Conservation (phyloP, 2,797 vertebrate species). For the Enteromius viviparus region DNA sequence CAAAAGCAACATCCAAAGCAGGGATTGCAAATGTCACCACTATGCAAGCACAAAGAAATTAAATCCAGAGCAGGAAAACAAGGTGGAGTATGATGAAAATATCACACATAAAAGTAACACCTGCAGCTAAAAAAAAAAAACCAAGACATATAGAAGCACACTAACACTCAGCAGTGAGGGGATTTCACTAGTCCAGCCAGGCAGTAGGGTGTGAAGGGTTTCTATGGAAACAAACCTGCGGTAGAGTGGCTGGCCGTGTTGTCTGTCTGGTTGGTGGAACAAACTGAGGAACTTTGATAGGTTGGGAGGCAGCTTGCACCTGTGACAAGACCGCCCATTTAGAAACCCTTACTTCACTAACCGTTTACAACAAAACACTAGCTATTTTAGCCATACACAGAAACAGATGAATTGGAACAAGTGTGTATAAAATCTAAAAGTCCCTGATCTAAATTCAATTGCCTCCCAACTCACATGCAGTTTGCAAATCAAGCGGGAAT, state of each 20-base stretch:
- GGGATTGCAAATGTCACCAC: conserved; percentile 22
- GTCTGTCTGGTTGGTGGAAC: conserved; percentile 88
- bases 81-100: conserved; percentile 12
- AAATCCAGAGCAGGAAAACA: conserved; percentile 27
- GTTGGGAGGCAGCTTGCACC: conserved; percentile 87
- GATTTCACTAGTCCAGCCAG: conserved; percentile 49
- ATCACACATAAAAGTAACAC: conserved; percentile 27
- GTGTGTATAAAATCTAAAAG: background rate
- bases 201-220: conserved; percentile 47
- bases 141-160: conserved; percentile 43
- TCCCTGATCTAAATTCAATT: background rate
- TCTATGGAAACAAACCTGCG: conserved; percentile 79
- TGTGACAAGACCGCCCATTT: conserved; percentile 72
- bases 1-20: conserved; percentile 31
- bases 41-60: conserved; percentile 33
- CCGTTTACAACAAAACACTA: conserved; percentile 1
- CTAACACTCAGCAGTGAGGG: conserved; percentile 37
- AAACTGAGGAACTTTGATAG: conserved; percentile 90
- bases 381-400: conserved; percentile 8
- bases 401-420: background rate
- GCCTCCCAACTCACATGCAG: conserved; percentile 1
- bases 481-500: background rate
- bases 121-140: conserved; percentile 27
- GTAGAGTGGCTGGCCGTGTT: conserved; percentile 86
- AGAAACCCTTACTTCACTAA: conserved; percentile 33